Evolutionary conservation across 2,113 vertebrate genomes (phyloP).

Genomic region (Hydrolagus affinis): DNA sequence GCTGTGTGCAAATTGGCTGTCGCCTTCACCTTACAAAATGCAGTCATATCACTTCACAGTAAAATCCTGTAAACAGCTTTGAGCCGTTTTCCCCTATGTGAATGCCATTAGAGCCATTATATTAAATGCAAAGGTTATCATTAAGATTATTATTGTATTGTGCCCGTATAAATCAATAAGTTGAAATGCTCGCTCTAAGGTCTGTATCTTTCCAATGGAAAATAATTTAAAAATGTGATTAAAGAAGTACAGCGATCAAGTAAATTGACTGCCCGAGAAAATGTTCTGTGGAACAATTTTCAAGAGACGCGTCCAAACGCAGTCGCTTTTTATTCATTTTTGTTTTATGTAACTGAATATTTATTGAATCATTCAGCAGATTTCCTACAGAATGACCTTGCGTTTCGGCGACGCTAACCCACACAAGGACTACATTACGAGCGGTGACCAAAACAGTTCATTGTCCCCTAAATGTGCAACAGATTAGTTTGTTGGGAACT

Average conservation of each 20-base stretch:
- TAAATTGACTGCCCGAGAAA: conserved; percentile 6
- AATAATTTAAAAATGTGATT: not conserved
- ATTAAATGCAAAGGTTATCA: too few species aligned
- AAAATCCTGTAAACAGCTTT: too few species aligned
- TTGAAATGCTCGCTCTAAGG: not conserved
- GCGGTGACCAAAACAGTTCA: not conserved
- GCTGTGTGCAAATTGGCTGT: too few species aligned
- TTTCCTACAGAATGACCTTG: not conserved
- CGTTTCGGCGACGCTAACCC: not conserved
- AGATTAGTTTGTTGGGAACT: conserved; percentile 8
- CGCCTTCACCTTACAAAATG: too few species aligned
- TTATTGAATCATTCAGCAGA: conserved; percentile 11
- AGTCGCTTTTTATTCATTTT: not conserved
- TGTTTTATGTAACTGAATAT: not conserved
- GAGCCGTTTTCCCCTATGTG: too few species aligned
- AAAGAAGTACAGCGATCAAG: conserved; percentile 15
- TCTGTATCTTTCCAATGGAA: too few species aligned
- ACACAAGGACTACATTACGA: not conserved
- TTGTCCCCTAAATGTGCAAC: conserved; percentile 3
- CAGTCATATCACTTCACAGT: too few species aligned
- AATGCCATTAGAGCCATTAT: too few species aligned
- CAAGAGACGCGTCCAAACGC: not conserved
- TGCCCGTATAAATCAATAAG: not conserved
- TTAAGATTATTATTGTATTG: not conserved
- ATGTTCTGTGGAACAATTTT: conserved; percentile 13